phyloP scores from a whole-genome alignment of 2,797 vertebrate species.

The Galagoides demidoff region DNA sequence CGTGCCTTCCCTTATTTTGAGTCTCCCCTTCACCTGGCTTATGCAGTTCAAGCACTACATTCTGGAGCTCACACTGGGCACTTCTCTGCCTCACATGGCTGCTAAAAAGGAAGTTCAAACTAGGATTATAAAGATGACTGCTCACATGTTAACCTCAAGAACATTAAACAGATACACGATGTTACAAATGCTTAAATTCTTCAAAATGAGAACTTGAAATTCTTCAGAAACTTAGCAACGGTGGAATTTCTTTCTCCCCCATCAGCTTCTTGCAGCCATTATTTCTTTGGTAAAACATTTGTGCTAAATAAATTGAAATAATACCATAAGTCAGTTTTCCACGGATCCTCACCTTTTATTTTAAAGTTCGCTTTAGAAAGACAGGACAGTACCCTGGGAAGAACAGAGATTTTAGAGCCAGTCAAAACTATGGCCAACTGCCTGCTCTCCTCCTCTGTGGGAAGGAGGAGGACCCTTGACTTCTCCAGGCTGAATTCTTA shows the following conservation, averaged over 20 bases:
- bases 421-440: slow-evolving; percentile 8
- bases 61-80: not conserved
- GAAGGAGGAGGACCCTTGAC: not conserved
- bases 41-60: not conserved
- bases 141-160: not conserved
- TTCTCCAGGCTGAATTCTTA: slow-evolving; percentile 12
- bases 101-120: not conserved
- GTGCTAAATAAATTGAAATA: slow-evolving; percentile 28
- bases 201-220: not conserved
- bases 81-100: not conserved
- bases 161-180: not conserved
- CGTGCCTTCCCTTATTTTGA: not conserved
- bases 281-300: slow-evolving; percentile 33
- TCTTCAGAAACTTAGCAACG: not conserved
- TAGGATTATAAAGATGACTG: not conserved
- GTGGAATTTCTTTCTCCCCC: not conserved
- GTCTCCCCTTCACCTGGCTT: not conserved
- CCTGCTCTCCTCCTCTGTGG: not conserved
- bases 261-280: not conserved
- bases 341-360: not conserved
- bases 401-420: not conserved
- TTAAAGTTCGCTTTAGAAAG: slow-evolving; percentile 53
- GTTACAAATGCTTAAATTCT: not conserved
- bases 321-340: not conserved
- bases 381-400: slow-evolving; percentile 3